Base-by-base conservation (phyloP, 35 echinoderm and acorn worm genomes). In the Apostichopus japonicus region DNA sequence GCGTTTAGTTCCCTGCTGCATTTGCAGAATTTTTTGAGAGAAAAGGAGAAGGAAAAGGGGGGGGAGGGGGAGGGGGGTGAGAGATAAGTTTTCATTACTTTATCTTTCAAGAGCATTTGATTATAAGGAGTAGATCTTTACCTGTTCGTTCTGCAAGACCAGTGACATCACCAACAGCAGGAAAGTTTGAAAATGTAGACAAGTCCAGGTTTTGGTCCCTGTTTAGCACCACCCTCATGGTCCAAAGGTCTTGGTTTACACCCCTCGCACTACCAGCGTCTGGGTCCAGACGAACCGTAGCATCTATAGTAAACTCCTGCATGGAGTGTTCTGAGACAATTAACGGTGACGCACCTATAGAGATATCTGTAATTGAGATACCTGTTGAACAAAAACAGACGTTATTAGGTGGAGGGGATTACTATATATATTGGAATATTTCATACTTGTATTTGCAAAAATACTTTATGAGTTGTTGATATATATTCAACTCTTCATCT, bases 291-390 rank as follows among this genome's bases (percentile, higher is more conserved):
- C 7, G 9, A 4, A 86, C 21, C 10, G 27, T 10, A 13, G 83
- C 83, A 65, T 5, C 17, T 8, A 86, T 55, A 15, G 53, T 14
- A 24, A 59, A 86, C 4, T 1, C 21, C 8, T 17, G 10, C 6
- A 0, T 4, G 19, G 13, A 5, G 54, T 86, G 83, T 23, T 86
- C 51, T 23, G 8, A 22, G 22, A 86, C 24, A 10, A 24, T 19
- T 54, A 4, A 6, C 57, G 4, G 54, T 21, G 54, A 23, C 5
- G 23, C 54, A 10, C 1, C 8, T 16, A 86, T 17, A n/a, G 51
- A 56, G 54, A 86, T 86, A 15, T 57, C 51, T 17, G 83, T 86
- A 23, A 86, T 86, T 57, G 27, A 27, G 54, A 86, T 86, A 17
- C 83, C 83, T 86, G 52, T 13, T 24, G 51, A 17, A 23, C 10